phyloP scores from a whole-genome alignment of 2,888 invertebrate genomes.

The Euzophera pinguis region DNA sequence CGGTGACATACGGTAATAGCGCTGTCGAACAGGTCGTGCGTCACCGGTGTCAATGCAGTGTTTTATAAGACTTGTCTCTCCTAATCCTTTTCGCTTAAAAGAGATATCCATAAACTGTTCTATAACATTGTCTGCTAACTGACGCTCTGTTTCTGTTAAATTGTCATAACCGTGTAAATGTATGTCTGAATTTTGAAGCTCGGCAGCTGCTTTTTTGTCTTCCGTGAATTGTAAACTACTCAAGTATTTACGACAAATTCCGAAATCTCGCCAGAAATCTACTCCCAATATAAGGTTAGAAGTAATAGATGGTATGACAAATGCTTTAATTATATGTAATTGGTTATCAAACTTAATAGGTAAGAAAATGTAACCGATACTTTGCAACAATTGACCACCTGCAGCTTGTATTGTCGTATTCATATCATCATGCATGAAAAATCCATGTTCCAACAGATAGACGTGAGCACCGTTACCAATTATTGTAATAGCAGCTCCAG shows the following conservation, averaged over 20 bases:
- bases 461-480: background rate
- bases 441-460: background rate
- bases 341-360: background rate
- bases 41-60: conserved; percentile 20
- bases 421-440: too few relatives aligned
- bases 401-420: background rate
- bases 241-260: too few relatives aligned
- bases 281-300: background rate
- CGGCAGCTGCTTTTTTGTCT: too few relatives aligned
- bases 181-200: too few relatives aligned
- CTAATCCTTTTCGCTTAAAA: conserved; percentile 10
- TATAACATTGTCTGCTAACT: background rate
- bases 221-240: too few relatives aligned
- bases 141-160: background rate
- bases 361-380: background rate
- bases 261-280: background rate
- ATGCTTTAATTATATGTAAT: conserved; percentile 1
- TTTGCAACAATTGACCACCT: background rate
- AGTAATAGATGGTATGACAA: background rate
- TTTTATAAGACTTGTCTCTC: conserved; percentile 22
- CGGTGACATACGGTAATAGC: conserved; percentile 18
- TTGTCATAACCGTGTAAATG: background rate
- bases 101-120: background rate
- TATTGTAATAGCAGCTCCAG: background rate
- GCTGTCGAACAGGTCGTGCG: background rate